These are phyloP conservation scores for Drosophila equinoxialis DNA, from an alignment of 1,140 invertebrate species.

Conservation along the genomic window DNA sequence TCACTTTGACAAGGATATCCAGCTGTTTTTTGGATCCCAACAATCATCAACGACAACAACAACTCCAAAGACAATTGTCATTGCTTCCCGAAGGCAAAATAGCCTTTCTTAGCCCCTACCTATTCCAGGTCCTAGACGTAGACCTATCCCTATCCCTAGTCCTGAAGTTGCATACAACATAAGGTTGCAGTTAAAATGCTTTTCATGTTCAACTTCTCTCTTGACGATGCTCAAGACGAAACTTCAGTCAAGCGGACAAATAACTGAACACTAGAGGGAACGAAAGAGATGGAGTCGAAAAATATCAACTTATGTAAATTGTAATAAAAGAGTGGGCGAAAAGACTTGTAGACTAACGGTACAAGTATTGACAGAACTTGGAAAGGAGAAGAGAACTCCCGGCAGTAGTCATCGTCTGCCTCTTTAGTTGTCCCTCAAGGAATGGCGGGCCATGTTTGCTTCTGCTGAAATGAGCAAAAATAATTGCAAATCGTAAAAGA, in stretches of 20 bases:
- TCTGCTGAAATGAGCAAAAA: constrained; percentile 81
- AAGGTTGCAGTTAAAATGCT: constrained; percentile 69
- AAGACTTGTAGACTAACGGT: constrained; percentile 33
- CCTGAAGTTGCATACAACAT: constrained; percentile 26
- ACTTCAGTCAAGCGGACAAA: constrained; percentile 67
- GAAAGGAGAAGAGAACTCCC: neutral
- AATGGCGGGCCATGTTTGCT: constrained; percentile 75
- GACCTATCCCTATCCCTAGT: neutral
- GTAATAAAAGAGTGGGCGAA: constrained; percentile 41
- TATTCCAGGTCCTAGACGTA: neutral
- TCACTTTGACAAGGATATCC: constrained; percentile 1
- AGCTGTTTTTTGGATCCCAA: constrained; percentile 11
- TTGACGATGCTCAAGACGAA: constrained; percentile 23
- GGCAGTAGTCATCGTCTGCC: constrained; percentile 26
- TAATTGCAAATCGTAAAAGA: constrained; percentile 79
- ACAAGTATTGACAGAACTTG: constrained; percentile 43
- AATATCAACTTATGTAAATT: constrained; percentile 81
- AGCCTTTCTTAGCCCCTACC: neutral
- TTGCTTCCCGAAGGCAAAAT: constrained; percentile 34
- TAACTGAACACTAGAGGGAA: constrained; percentile 50
- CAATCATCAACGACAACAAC: constrained; percentile 36
- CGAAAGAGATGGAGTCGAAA: constrained; percentile 47
- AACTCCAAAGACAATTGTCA: constrained; percentile 59
- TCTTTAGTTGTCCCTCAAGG: constrained; percentile 67
- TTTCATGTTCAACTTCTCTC: constrained; percentile 65